Conservation (phyloP, 2,113 vertebrate species). For the Xiphias gladius region DNA sequence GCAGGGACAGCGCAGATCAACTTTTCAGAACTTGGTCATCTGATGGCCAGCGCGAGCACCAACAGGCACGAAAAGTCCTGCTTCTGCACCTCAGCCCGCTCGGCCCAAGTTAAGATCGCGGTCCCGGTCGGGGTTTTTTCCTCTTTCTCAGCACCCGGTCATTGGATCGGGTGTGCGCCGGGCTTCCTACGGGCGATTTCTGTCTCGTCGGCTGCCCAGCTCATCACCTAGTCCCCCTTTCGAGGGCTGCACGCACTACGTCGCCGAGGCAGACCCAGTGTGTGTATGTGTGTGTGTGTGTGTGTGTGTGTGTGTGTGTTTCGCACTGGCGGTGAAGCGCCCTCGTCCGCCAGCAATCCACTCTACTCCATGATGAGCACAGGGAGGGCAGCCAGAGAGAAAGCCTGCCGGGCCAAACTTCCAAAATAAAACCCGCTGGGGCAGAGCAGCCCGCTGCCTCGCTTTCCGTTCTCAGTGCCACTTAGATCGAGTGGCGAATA, state of each 20-base stretch:
- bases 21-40: slow-evolving; percentile 76
- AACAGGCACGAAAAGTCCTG: slow-evolving; percentile 39
- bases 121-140: too few species aligned
- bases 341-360: slow-evolving; percentile 73
- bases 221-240: slow-evolving; percentile 47
- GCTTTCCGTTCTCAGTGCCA: neutral
- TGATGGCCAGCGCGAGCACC: slow-evolving; percentile 58
- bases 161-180: neutral
- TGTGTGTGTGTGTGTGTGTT: slow-evolving; percentile 22
- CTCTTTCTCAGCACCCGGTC: too few species aligned
- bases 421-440: slow-evolving; percentile 54
- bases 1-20: slow-evolving; percentile 47
- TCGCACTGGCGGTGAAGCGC: slow-evolving; percentile 73
- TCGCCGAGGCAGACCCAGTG: slow-evolving; percentile 28
- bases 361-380: slow-evolving; percentile 48
- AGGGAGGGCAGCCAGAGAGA: slow-evolving; percentile 23
- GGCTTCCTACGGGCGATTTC: neutral
- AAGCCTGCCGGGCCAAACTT: slow-evolving; percentile 44
- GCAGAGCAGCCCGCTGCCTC: neutral
- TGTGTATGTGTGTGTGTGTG: slow-evolving; percentile 27
- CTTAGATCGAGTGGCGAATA: neutral
- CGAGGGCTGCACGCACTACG: slow-evolving; percentile 21
- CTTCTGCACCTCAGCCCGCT: slow-evolving; percentile 47
- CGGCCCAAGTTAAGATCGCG: slow-evolving; percentile 3
- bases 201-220: slow-evolving; percentile 24